phyloP scores from a whole-genome alignment of 2,888 invertebrate genomes.

The Lordiphosa andalusiaca region DNA sequence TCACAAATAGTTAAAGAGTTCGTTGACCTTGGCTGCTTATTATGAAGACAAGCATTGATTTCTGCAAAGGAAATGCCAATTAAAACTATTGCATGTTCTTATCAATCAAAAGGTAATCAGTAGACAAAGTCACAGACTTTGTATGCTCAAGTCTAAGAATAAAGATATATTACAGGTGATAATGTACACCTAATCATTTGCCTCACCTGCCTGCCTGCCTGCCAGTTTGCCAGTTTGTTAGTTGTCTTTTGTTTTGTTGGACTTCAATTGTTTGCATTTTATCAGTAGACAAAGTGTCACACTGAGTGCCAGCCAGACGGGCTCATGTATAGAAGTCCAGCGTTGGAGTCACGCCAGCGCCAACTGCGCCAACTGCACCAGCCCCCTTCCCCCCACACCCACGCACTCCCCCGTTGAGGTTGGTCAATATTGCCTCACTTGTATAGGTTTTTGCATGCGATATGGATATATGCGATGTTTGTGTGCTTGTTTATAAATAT shows the following conservation, averaged over 20 bases:
- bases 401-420: slow-evolving; percentile 28
- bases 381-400: slow-evolving; percentile 3
- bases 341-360: slow-evolving; percentile 26
- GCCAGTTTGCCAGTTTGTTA: too few species aligned
- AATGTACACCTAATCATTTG: slow-evolving; percentile 59
- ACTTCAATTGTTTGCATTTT: slow-evolving; percentile 45
- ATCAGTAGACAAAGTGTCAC: slow-evolving; percentile 73
- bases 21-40: neutral
- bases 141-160: slow-evolving; percentile 4
- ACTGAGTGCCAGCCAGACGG: slow-evolving; percentile 41
- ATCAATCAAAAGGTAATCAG: slow-evolving; percentile 14
- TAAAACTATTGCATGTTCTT: slow-evolving; percentile 4
- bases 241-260: slow-evolving; percentile 16
- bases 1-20: neutral
- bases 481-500: neutral
- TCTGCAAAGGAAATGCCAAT: slow-evolving; percentile 1
- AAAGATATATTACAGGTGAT: slow-evolving; percentile 18
- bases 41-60: too few species aligned
- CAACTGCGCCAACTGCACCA: slow-evolving; percentile 2
- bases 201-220: slow-evolving; percentile 31
- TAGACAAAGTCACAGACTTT: neutral
- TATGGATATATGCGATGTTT: too few species aligned
- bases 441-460: too few species aligned
- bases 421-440: slow-evolving; percentile 39
- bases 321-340: slow-evolving; percentile 25